These are phyloP conservation scores for Gymnoscopelus microlampas DNA, from an alignment of 2,797 vertebrate genomes.

Conservation along the genomic window DNA sequence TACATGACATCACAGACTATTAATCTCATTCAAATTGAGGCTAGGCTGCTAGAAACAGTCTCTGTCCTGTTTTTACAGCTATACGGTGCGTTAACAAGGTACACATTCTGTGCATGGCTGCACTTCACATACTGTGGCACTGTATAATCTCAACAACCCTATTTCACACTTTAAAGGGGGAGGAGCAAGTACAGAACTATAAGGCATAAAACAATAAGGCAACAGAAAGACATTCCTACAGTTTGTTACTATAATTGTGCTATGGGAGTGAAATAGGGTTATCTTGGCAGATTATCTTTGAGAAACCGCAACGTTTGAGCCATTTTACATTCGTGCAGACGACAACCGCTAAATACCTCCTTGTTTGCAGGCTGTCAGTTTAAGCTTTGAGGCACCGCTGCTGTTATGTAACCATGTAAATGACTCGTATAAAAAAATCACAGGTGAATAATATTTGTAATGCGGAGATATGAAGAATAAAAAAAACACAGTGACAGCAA, in stretches of 20 bases:
- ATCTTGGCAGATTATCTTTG: background rate
- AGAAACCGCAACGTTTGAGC: constrained; percentile 46
- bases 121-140: constrained; percentile 33
- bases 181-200: constrained; percentile 69
- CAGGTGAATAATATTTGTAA: constrained; percentile 46
- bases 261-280: constrained; percentile 51
- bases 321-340: constrained; percentile 53
- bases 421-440: constrained; percentile 59
- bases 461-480: constrained; percentile 41
- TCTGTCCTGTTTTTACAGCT: constrained; percentile 77
- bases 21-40: constrained; percentile 62
- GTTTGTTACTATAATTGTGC: constrained; percentile 61
- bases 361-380: constrained; percentile 49
- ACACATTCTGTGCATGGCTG: constrained; percentile 47
- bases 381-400: constrained; percentile 60
- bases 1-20: constrained; percentile 61
- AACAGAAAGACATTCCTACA: constrained; percentile 73
- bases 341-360: constrained; percentile 63
- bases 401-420: constrained; percentile 44
- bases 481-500: constrained; percentile 58
- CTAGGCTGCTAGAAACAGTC: constrained; percentile 76
- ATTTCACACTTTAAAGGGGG: constrained; percentile 64
- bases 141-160: constrained; percentile 50
- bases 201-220: constrained; percentile 54
- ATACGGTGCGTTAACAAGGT: constrained; percentile 64